Evolutionary conservation across 1,140 invertebrate species (phyloP).

Genomic region (Drosophila neocordata): DNA sequence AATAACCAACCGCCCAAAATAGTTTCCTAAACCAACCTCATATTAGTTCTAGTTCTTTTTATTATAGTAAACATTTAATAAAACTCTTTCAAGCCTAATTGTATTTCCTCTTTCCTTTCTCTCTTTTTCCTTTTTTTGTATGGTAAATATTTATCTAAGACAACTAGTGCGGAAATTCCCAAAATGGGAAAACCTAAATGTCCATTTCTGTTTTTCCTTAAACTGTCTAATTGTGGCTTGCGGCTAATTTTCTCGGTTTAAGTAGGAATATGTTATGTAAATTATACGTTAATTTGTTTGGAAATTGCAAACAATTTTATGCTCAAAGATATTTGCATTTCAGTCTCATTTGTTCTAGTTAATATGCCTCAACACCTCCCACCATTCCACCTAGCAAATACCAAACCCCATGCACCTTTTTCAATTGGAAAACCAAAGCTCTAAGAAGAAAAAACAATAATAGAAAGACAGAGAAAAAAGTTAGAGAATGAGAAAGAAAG

Average conservation of each 20-base stretch:
- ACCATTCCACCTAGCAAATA: neutral
- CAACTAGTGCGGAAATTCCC: too few species aligned
- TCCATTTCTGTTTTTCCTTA: neutral
- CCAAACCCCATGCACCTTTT: neutral
- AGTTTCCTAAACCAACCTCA: too few species aligned
- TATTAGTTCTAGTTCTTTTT: too few species aligned
- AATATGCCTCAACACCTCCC: neutral
- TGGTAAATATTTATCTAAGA: too few species aligned
- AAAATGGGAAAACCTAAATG: neutral
- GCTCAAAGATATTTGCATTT: slow-evolving; percentile 9
- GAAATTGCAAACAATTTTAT: slow-evolving; percentile 38
- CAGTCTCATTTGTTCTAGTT: slow-evolving; percentile 1
- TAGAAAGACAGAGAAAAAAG: neutral
- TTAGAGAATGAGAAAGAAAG: slow-evolving; percentile 41
- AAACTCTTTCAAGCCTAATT: neutral
- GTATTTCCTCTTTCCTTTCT: too few species aligned
- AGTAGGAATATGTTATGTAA: neutral
- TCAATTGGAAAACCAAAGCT: neutral
- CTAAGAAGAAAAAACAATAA: neutral
- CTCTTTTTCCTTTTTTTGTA: too few species aligned
- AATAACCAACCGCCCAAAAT: too few species aligned
- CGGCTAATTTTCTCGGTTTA: slow-evolving; percentile 22
- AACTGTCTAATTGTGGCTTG: slow-evolving; percentile 29
- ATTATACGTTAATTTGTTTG: slow-evolving; percentile 47
- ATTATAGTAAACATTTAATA: neutral